Percentiles rank a stretch among this genome's conserved stretches.
phyloP scores from a whole-genome alignment of 23 tunicate species.

The Halocynthia roretzi region DNA sequence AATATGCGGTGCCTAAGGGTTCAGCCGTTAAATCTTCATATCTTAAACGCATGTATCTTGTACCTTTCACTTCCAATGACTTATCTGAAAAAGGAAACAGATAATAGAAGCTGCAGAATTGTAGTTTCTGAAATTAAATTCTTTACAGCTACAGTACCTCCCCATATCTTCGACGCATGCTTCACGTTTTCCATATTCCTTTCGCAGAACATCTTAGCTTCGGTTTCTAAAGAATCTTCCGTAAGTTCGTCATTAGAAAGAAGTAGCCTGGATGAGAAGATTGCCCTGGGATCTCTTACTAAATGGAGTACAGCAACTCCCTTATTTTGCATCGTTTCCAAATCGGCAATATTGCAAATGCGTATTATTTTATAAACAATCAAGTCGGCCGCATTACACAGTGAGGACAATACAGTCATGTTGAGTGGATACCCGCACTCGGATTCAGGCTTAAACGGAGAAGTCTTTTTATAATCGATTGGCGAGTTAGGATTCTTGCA shows the following conservation, averaged over 20 bases:
- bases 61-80: neutral
- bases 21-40: constrained; percentile 36
- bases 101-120: neutral
- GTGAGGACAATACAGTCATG: constrained; percentile 22
- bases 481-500: neutral
- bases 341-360: constrained; percentile 38
- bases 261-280: constrained; percentile 33
- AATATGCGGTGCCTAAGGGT: constrained; percentile 23
- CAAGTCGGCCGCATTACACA: constrained; percentile 23
- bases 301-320: constrained; percentile 40
- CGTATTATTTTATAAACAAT: constrained; percentile 55
- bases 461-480: neutral
- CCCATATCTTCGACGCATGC: neutral
- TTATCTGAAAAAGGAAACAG: neutral
- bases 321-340: constrained; percentile 13
- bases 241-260: constrained; percentile 7
- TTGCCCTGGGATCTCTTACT: constrained; percentile 82
- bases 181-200: neutral
- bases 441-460: constrained; percentile 6
- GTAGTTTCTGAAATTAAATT: neutral
- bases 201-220: neutral
- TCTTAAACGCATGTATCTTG: constrained; percentile 23
- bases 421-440: constrained; percentile 23
- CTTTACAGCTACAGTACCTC: neutral
- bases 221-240: neutral